Conservation (phyloP, 2,888 invertebrate genomes). For the Anarsia innoxiella region DNA sequence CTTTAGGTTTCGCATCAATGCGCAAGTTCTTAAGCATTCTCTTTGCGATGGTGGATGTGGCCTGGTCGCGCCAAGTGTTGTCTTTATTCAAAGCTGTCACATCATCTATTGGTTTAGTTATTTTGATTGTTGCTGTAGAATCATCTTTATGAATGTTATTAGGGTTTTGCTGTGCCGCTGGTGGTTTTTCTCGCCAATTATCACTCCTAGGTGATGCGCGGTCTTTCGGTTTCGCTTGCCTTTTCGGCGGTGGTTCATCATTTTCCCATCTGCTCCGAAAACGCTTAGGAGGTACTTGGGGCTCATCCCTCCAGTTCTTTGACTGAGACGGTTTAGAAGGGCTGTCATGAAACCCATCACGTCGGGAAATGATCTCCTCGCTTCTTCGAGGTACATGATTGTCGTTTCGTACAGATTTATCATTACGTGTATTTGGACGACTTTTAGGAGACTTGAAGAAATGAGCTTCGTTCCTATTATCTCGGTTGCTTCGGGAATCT, state of each 20-base stretch:
- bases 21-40: constrained; percentile 3
- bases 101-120: background rate
- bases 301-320: background rate
- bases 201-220: background rate
- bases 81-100: constrained; percentile 12
- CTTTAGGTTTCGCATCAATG: background rate
- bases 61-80: constrained; percentile 15
- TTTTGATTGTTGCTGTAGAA: background rate
- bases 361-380: background rate
- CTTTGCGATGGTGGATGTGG: constrained; percentile 13
- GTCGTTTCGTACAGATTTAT: background rate
- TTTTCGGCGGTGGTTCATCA: constrained; percentile 1
- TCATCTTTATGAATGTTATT: background rate
- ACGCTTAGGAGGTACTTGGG: background rate
- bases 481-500: background rate
- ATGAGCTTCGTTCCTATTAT: background rate
- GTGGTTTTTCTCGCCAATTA: background rate
- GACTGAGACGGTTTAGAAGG: background rate
- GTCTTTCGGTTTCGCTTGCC: background rate
- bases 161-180: background rate
- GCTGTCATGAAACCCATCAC: too few relatives aligned
- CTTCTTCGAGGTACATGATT: background rate
- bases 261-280: background rate
- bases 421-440: background rate
- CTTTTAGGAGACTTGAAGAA: background rate